Conservation (phyloP, 1,140 invertebrate genomes). For the Penaeus indicus region DNA sequence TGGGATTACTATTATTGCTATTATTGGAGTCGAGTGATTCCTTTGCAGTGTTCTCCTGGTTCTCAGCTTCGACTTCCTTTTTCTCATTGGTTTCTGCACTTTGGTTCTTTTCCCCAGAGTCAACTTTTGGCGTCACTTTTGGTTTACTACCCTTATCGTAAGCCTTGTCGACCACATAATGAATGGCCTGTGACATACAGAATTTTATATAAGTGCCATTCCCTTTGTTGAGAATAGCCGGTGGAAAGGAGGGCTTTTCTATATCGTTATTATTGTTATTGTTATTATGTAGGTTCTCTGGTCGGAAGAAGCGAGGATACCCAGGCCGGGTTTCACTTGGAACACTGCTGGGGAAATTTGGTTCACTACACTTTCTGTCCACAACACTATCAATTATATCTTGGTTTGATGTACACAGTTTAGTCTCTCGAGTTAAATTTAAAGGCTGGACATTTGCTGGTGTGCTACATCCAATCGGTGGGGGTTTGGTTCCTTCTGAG, state of each 20-base stretch:
- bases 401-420: constrained; percentile 51
- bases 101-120: no score
- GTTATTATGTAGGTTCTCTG: constrained; percentile 48
- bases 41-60: constrained; percentile 31
- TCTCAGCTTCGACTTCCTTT: neutral
- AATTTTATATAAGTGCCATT: constrained; percentile 51
- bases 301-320: constrained; percentile 49
- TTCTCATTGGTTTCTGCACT: no score
- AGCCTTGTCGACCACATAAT: constrained; percentile 48
- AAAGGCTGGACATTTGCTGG: constrained; percentile 28
- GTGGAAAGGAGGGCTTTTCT: constrained; percentile 42
- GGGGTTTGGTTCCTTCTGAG: no score
- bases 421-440: constrained; percentile 51
- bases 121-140: constrained; percentile 2
- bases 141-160: constrained; percentile 39
- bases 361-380: constrained; percentile 41
- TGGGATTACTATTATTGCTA: constrained; percentile 26
- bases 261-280: constrained; percentile 56
- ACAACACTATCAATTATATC: constrained; percentile 54
- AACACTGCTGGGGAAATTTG: constrained; percentile 31
- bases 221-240: constrained; percentile 37
- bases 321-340: constrained; percentile 16
- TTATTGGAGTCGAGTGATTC: constrained; percentile 3
- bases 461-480: no score
- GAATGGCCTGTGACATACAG: constrained; percentile 49